These are phyloP conservation scores for Eudorcas thomsonii DNA, from an alignment of 2,113 vertebrate species.

Conservation along the genomic window DNA sequence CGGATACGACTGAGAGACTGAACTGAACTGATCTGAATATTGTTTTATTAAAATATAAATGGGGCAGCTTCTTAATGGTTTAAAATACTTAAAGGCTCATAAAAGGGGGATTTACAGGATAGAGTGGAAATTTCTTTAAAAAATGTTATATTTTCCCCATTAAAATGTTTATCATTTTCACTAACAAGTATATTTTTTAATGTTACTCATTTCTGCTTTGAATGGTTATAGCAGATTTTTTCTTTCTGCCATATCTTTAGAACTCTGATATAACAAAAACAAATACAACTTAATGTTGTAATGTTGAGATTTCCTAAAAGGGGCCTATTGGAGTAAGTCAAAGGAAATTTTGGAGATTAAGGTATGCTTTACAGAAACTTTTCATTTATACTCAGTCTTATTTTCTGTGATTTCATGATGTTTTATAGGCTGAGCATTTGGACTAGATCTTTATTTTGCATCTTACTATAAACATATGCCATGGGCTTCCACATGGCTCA, in stretches of 20 bases:
- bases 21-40: background rate
- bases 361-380: background rate
- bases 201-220: background rate
- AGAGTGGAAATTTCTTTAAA: background rate
- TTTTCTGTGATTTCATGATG: background rate
- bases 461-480: background rate
- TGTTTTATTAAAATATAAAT: background rate
- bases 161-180: background rate
- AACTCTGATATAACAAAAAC: background rate
- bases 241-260: background rate
- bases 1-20: accelerated
- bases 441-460: background rate
- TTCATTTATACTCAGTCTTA: background rate
- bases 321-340: background rate
- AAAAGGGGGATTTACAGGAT: background rate
- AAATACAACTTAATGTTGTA: background rate
- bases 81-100: background rate
- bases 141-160: background rate
- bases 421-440: background rate
- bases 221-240: background rate
- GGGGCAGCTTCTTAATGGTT: background rate
- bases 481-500: background rate
- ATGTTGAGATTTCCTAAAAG: background rate
- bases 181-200: background rate
- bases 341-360: background rate